Base-by-base conservation (phyloP, 2,888 invertebrate species). In the Melipona bicolor region DNA sequence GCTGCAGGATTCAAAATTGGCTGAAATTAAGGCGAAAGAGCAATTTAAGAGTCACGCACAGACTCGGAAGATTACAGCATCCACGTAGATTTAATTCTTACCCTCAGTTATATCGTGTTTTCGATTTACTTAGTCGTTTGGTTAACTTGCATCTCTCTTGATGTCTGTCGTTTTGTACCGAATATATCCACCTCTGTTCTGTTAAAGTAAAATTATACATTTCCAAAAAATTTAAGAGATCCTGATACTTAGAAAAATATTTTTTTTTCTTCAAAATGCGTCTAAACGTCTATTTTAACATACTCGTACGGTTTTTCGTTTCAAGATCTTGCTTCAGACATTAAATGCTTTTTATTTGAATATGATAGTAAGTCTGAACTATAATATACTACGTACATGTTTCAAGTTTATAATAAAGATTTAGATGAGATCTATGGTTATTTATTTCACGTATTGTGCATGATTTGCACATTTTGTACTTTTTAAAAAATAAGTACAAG, bases 1-100 rank as follows among this genome's bases (percentile, higher is more conserved):
- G 56, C 56, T 71, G 73, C 71, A 64, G 67, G 54, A 71, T 71
- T 83, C 75, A 56, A 84, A 89, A 87, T 88, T 85, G 80, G 54
- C 79, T 64, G 15, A 64, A 87, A 89, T 89, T 88, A 85, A 80
- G 71, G 56, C 70, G 81, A 73, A 77, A 68, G 75, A 36, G 80
- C 77, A 83, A 86, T 88, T 86, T 88, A 67, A 77, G 49, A 52
- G 75, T 75, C 50, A 43, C 32, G 59, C 32, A 67, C 70, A 59
- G 56, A 32, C 81, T 67, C 32, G 36, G 17, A 17, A 80, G 50
- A 79, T 69, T 78, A 69, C 67, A 54, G 54, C 73, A 32, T 74
- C 43, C 13, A 32, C n/a, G 36, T 27, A 56, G 69, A 81, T 56
- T 69, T 64, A 32, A 73, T 79, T 70, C n/a, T 27, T 56, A 32